Evolutionary conservation across 2,797 vertebrate species (phyloP), one percentile per base, ranked within the genome.

Genomic region (Hypotaenidia okinawae): DNA sequence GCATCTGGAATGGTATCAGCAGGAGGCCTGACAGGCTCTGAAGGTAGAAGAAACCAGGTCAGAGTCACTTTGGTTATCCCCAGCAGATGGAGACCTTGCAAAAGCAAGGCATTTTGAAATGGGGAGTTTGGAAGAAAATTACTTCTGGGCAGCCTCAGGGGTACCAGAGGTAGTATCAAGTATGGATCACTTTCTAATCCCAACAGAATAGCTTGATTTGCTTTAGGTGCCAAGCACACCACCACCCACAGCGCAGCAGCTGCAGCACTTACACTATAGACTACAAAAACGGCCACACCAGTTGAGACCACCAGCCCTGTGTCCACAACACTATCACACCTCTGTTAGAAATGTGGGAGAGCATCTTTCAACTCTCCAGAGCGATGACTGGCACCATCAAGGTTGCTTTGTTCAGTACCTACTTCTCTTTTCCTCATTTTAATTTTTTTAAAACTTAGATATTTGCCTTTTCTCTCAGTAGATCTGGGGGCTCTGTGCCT

Each of bases 301-400:
- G 67, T 28, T 13, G 37, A 72, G 80, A 22, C 35, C 24, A 30
- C 19, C 54, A 33, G 37, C 67, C 24, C 41, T 9, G 24, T 6
- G 43, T 39, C 58, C n/a, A 22, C 21, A 49, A 16, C 4, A 5
- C 0, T 1, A 25, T n/a, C 41, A 13, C 23, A 32, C 3, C 24
- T 22, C 33, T 66, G 76, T 63, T 30, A 30, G 45, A 18, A 62
- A 24, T 5, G 2, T 11, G 24, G 13, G 19, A 30, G 7, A 77
- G 37, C 73, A 74, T 32, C 59, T 37, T 12, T 33, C 32, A 43
- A 32, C 28, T 58, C 63, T 54, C 51, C 55, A 28, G 18, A 13
- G 30, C 11, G 63, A 49, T 6, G 5, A 43, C 16, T 49, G 67
- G 25, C 24, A 35, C 59, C 63, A 30, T 23, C 32, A 62, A 35